These are phyloP conservation scores for Tachuris rubrigastra DNA, from an alignment of 2,113 vertebrate species.

Conservation along the genomic window DNA sequence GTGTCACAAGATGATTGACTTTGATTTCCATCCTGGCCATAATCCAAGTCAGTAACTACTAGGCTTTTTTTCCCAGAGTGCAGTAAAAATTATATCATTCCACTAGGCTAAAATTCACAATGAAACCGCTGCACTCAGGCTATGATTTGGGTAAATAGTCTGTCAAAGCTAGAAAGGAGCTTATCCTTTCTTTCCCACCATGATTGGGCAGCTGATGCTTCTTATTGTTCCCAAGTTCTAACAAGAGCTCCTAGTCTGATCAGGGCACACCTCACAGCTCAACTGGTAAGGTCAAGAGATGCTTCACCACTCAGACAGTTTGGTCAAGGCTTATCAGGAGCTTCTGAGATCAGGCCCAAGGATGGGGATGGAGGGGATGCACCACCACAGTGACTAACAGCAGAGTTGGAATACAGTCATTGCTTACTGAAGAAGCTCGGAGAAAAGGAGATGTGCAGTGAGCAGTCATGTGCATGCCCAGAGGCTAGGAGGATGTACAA, in stretches of 20 bases:
- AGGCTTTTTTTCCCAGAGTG: background rate
- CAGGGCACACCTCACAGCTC: background rate
- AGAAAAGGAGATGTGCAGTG: accelerated
- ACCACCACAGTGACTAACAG: background rate
- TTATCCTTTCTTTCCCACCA: background rate
- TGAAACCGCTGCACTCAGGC: background rate
- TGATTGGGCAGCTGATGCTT: background rate
- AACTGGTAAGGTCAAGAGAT: background rate
- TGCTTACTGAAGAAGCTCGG: background rate
- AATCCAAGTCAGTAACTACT: background rate
- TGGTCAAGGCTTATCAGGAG: background rate
- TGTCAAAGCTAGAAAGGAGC: background rate
- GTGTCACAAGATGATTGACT: background rate
- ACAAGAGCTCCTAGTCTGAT: accelerated
- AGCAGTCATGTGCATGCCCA: background rate
- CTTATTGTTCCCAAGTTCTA: background rate
- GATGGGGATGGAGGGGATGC: no score
- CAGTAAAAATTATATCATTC: background rate
- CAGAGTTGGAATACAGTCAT: background rate
- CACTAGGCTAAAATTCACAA: background rate
- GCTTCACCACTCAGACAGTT: background rate
- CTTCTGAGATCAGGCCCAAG: background rate
- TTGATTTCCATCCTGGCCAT: background rate
- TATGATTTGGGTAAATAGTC: background rate
- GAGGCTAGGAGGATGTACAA: background rate